These are phyloP conservation scores for Trypoxylon attenuatum DNA, from an alignment of 2,888 invertebrate species.

Conservation along the genomic window DNA sequence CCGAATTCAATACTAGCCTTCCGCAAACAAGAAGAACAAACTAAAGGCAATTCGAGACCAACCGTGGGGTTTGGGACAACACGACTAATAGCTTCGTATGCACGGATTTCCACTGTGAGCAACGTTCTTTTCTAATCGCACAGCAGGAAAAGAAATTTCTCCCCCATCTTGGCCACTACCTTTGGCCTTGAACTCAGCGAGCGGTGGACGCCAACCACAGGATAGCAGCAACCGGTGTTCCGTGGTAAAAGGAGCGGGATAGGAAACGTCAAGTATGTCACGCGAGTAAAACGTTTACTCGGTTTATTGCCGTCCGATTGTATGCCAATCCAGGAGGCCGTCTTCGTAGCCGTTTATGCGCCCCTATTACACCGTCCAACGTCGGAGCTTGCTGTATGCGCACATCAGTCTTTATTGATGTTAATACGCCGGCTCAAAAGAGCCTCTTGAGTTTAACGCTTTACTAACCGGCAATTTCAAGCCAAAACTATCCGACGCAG, in stretches of 20 bases:
- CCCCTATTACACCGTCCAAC: background rate
- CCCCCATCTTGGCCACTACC: constrained; percentile 1
- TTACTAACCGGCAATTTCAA: too few relatives aligned
- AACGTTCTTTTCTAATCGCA: background rate
- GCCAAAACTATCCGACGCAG: too few relatives aligned
- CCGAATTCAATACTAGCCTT: background rate
- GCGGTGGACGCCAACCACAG: background rate
- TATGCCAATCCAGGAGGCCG: constrained; percentile 29
- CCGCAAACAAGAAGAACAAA: background rate
- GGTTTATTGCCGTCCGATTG: constrained; percentile 41
- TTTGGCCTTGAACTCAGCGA: constrained; percentile 41
- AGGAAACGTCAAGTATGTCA: constrained; percentile 47
- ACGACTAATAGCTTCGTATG: background rate
- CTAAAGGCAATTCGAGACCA: background rate
- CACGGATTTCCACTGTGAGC: background rate
- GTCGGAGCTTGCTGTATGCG: constrained; percentile 8
- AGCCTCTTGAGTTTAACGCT: constrained; percentile 12
- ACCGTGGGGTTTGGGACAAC: background rate
- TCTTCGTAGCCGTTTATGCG: constrained; percentile 29
- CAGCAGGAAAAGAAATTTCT: constrained; percentile 8
- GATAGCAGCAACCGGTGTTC: constrained; percentile 19
- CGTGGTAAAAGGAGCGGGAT: constrained; percentile 19
- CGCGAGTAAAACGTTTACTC: constrained; percentile 42
- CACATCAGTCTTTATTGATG: constrained; percentile 39
- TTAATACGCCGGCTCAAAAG: constrained; percentile 38